Percentiles rank a stretch among this genome's conserved stretches.
Evolutionary conservation across 2,797 vertebrate genomes (phyloP).

Genomic region (Mormyrops boulengeri): DNA sequence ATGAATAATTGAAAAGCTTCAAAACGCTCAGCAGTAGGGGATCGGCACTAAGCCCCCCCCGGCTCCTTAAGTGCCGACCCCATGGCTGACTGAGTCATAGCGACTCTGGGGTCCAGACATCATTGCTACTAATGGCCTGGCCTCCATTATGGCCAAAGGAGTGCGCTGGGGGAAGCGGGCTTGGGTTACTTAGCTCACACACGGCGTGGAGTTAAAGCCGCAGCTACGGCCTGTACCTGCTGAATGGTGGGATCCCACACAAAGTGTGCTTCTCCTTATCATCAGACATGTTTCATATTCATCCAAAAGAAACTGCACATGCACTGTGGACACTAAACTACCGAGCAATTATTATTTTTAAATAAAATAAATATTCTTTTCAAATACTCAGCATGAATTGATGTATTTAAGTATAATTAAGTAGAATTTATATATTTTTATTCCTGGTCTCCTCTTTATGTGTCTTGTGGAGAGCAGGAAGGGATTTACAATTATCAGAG

Average conservation of each 20-base stretch:
- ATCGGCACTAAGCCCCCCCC: slow-evolving; percentile 8
- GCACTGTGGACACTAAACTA: background rate
- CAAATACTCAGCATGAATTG: background rate
- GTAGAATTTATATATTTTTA: background rate
- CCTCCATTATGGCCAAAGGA: background rate
- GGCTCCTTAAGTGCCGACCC: slow-evolving; percentile 13
- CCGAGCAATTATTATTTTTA: background rate
- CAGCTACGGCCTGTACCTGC: background rate
- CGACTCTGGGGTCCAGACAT: slow-evolving; percentile 27
- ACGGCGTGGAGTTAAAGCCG: background rate
- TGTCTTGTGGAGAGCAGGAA: background rate
- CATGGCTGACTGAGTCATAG: slow-evolving; percentile 30
- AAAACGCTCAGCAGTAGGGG: slow-evolving; percentile 17
- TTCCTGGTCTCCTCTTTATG: background rate
- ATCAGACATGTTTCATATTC: background rate
- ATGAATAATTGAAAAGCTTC: slow-evolving; percentile 35
- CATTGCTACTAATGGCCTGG: slow-evolving; percentile 21
- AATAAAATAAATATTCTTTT: background rate
- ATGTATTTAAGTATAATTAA: background rate
- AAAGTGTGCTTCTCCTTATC: background rate
- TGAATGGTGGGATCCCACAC: background rate
- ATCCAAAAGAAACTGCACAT: background rate
- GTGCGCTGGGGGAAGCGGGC: background rate
- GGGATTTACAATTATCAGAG: background rate
- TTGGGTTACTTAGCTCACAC: background rate